Evolutionary conservation across 2,797 vertebrate genomes (phyloP).

Genomic region (Masticophis lateralis): DNA sequence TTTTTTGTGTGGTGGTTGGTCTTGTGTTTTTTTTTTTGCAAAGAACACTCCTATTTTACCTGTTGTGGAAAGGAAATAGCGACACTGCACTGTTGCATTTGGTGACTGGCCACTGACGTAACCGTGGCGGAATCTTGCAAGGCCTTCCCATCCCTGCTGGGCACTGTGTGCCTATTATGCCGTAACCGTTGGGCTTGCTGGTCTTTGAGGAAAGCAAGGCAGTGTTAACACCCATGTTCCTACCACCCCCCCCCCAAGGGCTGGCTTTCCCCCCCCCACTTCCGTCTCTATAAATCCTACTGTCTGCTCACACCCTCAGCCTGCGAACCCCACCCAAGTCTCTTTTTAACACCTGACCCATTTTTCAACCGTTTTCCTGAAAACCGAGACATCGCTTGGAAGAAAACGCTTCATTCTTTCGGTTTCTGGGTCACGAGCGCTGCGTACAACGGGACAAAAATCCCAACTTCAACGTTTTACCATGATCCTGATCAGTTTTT

Average conservation of each 20-base stretch:
- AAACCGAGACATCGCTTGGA: conserved; percentile 39
- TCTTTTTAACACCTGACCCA: conserved; percentile 30
- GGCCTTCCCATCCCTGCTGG: not conserved
- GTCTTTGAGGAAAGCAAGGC: not conserved
- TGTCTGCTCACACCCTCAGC: not conserved
- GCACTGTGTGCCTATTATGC: not conserved
- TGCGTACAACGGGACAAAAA: conserved; percentile 18
- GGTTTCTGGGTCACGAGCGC: conserved; percentile 42
- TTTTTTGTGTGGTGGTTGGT: not conserved
- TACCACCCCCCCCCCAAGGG: fast-evolving
- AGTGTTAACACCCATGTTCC: not conserved
- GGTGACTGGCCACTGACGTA: not conserved
- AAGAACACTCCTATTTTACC: not conserved
- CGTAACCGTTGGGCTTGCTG: too few relatives aligned
- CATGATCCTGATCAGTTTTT: conserved; percentile 29
- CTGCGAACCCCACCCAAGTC: conserved; percentile 1
- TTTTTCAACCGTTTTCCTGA: not conserved
- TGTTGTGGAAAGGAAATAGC: not conserved
- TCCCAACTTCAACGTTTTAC: conserved; percentile 22
- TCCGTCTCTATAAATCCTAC: not conserved
- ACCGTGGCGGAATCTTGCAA: not conserved
- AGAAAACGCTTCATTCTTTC: conserved; percentile 41
- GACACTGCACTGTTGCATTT: not conserved
- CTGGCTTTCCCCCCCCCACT: not conserved
- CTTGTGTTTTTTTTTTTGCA: not conserved